Conservation (phyloP, 2,113 vertebrate genomes). For the Pontoporia blainvillei region DNA sequence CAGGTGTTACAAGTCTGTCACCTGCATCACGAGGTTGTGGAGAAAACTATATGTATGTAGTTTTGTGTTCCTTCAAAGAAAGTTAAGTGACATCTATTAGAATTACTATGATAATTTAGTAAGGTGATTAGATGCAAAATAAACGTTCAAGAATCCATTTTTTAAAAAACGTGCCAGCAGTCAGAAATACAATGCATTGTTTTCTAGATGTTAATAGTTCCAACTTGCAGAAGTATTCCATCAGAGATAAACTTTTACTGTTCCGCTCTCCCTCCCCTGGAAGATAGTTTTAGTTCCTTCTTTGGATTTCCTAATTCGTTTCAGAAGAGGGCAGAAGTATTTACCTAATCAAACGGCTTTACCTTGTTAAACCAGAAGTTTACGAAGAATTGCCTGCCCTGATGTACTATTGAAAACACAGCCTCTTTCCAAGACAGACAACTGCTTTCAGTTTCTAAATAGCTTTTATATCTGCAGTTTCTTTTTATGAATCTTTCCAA, state of each 20-base stretch:
- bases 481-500: too few relatives aligned
- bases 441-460: accelerated
- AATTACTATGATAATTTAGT: neutral
- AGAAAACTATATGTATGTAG: neutral
- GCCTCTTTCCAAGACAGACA: too few relatives aligned
- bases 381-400: accelerated
- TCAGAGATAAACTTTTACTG: neutral
- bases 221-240: neutral
- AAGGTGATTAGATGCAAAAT: neutral
- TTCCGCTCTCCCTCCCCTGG: accelerated
- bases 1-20: accelerated
- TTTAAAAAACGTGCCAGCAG: too few relatives aligned
- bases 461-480: neutral
- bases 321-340: neutral
- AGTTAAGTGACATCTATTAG: neutral
- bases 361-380: neutral
- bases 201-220: neutral
- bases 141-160: neutral
- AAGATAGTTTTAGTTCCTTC: neutral
- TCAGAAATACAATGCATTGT: neutral
- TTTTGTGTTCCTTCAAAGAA: neutral
- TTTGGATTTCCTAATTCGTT: neutral
- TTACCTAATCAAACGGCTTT: neutral
- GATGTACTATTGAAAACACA: neutral
- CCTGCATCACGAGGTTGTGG: neutral